Base-by-base conservation (phyloP, 2,797 vertebrate genomes). In the Typhlichthys subterraneus region DNA sequence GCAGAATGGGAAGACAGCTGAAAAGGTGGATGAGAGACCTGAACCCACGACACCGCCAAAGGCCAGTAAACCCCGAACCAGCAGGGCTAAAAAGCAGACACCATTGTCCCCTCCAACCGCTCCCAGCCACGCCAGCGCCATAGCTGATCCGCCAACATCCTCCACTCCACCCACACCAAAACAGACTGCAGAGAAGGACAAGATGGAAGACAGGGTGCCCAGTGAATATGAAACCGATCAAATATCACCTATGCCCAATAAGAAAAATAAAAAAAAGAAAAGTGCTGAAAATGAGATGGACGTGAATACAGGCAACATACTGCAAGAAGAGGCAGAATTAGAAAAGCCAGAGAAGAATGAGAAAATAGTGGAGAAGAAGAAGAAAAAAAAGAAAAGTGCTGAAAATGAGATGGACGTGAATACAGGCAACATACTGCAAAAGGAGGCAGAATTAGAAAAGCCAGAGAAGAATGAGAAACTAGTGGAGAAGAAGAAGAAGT, bases 201-300 rank as follows among this genome's bases (percentile, higher is more conserved):
- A 73, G 61, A 75, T 9, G 2, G 58, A 66, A 69, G 59, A 2
- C 12, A 56, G 33, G 38, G 63, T 67, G 49, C 31, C 29, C n/a
- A 17, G 11, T 29, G 53, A 69, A 1, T 46, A 73, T 45, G 59
- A 57, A 29, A 54, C 59, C 2, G 61, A 69, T 29, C 72, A 85
- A n/a, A 56, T 49, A 1, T 11, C 29, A 0, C 14, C 70, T 52
- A 77, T 89, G 53, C 78, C 71, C 9, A 84, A 83, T 71, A 87
- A 67, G 63, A 83, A 74, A 31, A 88, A 76, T 11, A 61, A 42
- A 67, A 82, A 59, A 57, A 74, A 62, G 14, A 56, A 70, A 17
- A 6, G 6, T 0, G 45, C 9, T 13, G 64, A 72, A 33, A 47
- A 61, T 3, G 57, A 64, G 8, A 31, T 10, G 38, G 67, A 65